Evolutionary conservation across 2,797 vertebrate species (phyloP).

Genomic region (Alectoris magna): DNA sequence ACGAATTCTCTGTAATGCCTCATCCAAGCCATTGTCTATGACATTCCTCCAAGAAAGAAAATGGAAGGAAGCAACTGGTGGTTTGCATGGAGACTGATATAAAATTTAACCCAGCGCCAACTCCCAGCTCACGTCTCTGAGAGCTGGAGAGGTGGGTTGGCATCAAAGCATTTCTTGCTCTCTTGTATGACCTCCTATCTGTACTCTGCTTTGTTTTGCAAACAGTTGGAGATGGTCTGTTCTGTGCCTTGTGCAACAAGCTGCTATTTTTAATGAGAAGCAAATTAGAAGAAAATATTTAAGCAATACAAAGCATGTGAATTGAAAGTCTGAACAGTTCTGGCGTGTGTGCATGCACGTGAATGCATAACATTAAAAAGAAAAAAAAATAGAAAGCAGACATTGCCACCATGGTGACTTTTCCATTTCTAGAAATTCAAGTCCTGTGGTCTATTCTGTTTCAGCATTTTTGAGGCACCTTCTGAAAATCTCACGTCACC

Average conservation of each 20-base stretch:
- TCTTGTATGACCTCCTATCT: not conserved
- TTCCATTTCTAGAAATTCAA: not conserved
- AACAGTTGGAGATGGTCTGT: not conserved
- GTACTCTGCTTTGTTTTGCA: not conserved
- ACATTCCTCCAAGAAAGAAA: not conserved
- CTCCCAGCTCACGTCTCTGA: not conserved
- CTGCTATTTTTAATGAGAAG: not conserved
- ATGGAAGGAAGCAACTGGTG: not conserved
- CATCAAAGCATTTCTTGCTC: not conserved
- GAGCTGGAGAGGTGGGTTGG: not conserved
- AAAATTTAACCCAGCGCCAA: not conserved
- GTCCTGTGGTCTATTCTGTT: not conserved
- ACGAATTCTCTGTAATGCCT: not conserved
- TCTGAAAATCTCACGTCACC: not conserved
- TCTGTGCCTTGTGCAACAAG: not conserved
- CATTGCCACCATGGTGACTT: not conserved
- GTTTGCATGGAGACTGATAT: not conserved
- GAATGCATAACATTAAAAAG: not conserved
- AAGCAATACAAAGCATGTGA: not conserved
- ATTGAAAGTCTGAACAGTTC: not conserved
- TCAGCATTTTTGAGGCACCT: not conserved
- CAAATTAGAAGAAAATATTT: not conserved
- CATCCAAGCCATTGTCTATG: not conserved
- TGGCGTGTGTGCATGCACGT: not conserved
- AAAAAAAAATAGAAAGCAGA: not conserved